Conservation (phyloP, 2,888 invertebrate species). For the Hartigia nigra region DNA sequence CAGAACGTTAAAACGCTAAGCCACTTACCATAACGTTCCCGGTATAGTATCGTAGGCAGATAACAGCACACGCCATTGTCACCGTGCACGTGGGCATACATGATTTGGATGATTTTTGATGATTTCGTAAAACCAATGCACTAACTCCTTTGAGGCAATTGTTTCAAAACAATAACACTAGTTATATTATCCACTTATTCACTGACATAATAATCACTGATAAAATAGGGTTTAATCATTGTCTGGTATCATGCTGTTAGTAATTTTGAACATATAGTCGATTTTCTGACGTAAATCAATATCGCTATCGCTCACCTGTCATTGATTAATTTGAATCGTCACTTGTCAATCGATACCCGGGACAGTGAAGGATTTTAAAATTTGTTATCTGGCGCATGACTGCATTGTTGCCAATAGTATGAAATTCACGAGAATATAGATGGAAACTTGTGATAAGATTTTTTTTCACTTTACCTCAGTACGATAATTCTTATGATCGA, state of each 20-base stretch:
- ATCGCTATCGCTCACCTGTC: background rate
- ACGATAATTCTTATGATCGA: too few species aligned
- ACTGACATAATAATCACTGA: background rate
- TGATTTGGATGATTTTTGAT: slow-evolving; percentile 21
- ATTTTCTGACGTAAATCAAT: background rate
- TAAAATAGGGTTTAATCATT: background rate
- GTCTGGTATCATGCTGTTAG: background rate
- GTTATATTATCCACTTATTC: background rate
- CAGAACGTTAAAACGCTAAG: slow-evolving; percentile 1
- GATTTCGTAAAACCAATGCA: background rate
- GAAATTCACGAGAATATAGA: background rate
- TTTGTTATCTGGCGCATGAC: background rate
- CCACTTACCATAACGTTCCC: slow-evolving; percentile 60
- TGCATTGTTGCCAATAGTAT: background rate
- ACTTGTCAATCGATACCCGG: background rate
- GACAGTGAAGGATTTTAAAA: background rate
- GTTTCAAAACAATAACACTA: background rate
- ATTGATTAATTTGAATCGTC: background rate
- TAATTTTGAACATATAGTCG: background rate
- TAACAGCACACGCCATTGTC: slow-evolving; percentile 64
- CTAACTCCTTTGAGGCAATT: background rate
- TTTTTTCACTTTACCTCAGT: background rate
- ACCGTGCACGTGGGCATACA: slow-evolving; percentile 61
- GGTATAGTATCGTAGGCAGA: slow-evolving; percentile 58
- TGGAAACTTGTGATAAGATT: background rate